A percentile compares a stretch with the other conserved stretches of the same genome.
Evolutionary conservation across 2,797 vertebrate species (phyloP).

Genomic region (Microhierax caerulescens): DNA sequence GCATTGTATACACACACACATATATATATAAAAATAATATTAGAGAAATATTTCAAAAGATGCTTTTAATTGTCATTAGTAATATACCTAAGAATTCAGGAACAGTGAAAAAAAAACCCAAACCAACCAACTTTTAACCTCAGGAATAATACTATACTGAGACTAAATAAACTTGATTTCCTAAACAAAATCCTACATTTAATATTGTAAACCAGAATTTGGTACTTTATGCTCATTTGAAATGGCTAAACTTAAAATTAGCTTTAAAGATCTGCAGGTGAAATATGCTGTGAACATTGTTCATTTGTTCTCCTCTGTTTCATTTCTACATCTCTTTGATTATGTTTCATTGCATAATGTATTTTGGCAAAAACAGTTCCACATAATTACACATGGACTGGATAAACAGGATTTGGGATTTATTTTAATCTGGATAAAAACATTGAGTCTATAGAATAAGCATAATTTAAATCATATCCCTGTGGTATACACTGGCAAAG

Average conservation of each 20-base stretch:
- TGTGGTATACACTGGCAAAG: background rate
- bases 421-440: conserved; percentile 63
- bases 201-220: background rate
- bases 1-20: background rate
- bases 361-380: conserved; percentile 28
- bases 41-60: conserved; percentile 25
- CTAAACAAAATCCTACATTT: background rate
- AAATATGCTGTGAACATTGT: conserved; percentile 5
- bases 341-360: conserved; percentile 25
- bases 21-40: background rate
- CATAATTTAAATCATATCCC: conserved; percentile 2
- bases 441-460: conserved; percentile 23
- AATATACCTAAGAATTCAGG: background rate
- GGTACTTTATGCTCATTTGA: background rate
- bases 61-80: background rate
- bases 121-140: background rate
- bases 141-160: background rate
- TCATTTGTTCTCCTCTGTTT: conserved; percentile 18
- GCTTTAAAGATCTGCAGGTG: background rate
- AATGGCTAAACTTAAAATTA: conserved; percentile 9
- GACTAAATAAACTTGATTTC: background rate
- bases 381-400: conserved; percentile 28
- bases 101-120: background rate
- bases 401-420: conserved; percentile 61
- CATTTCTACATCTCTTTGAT: conserved; percentile 20